These are phyloP conservation scores for Diorhabda elongata DNA, from an alignment of 1,140 invertebrate genomes.

Conservation along the genomic window DNA sequence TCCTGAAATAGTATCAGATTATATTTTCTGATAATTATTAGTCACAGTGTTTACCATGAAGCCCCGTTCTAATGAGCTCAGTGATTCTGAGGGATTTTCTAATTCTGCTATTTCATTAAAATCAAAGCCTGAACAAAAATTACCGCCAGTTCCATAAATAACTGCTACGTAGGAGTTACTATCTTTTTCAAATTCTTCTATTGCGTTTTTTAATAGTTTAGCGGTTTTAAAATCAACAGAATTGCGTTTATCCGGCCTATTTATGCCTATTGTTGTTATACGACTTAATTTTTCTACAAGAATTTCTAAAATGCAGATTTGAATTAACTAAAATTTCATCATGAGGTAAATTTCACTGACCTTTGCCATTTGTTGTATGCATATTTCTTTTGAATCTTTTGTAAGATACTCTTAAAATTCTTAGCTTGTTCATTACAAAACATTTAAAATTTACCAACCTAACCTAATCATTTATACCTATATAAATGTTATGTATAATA, in stretches of 20 bases:
- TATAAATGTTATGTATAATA: too few relatives aligned
- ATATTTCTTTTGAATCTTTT: too few relatives aligned
- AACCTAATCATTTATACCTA: too few relatives aligned
- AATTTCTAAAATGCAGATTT: conserved; percentile 44
- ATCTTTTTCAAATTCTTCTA: conserved; percentile 77
- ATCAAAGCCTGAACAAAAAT: conserved; percentile 89
- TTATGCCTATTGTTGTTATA: conserved; percentile 78
- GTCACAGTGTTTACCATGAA: conserved; percentile 9
- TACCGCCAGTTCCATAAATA: conserved; percentile 82
- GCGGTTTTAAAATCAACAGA: conserved; percentile 69
- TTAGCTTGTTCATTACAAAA: too few relatives aligned
- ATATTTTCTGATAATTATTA: neutral
- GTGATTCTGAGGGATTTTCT: conserved; percentile 31
- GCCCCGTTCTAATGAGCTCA: conserved; percentile 7
- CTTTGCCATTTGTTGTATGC: too few relatives aligned
- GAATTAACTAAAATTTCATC: too few relatives aligned
- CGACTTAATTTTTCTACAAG: conserved; percentile 58
- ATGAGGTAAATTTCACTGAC: too few relatives aligned
- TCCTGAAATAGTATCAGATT: conserved; percentile 13
- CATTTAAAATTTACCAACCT: too few relatives aligned
- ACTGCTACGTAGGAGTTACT: conserved; percentile 64
- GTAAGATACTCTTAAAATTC: too few relatives aligned
- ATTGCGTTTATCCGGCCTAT: conserved; percentile 77
- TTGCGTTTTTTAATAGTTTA: conserved; percentile 61
- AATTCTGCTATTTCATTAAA: conserved; percentile 61